Evolutionary conservation across 2,888 invertebrate genomes (phyloP).

Genomic region (Brenthis hecate): DNA sequence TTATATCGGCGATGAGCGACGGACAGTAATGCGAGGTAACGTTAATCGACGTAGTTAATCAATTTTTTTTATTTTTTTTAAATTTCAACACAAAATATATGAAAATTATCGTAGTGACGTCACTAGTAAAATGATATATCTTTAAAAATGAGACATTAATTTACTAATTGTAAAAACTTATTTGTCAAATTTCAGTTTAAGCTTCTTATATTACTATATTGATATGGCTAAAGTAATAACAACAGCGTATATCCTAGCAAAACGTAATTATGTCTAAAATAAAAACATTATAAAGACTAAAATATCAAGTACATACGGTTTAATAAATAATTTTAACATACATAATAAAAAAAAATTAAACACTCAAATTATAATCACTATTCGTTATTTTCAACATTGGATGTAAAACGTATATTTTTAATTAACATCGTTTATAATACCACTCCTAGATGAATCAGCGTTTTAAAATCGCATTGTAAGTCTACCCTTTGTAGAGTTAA

Average conservation of each 20-base stretch:
- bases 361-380: not conserved
- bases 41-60: conserved; percentile 21
- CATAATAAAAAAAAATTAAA: no score
- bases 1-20: conserved; percentile 51
- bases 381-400: not conserved
- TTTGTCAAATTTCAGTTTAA: no score
- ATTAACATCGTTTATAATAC: not conserved
- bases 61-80: not conserved
- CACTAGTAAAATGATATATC: no score
- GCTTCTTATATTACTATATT: no score
- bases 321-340: no score
- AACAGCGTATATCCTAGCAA: no score
- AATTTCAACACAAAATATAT: not conserved
- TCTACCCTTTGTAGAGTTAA: conserved; percentile 64
- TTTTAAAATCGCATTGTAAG: conserved; percentile 50
- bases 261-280: no score
- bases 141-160: no score
- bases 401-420: not conserved
- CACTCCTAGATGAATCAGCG: conserved; percentile 43
- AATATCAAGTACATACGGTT: no score
- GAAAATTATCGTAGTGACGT: not conserved
- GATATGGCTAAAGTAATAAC: no score
- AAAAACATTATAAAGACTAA: no score
- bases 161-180: no score
- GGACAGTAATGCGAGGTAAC: conserved; percentile 48